phyloP scores from a whole-genome alignment of 2,113 vertebrate genomes.

The Polypterus senegalus region DNA sequence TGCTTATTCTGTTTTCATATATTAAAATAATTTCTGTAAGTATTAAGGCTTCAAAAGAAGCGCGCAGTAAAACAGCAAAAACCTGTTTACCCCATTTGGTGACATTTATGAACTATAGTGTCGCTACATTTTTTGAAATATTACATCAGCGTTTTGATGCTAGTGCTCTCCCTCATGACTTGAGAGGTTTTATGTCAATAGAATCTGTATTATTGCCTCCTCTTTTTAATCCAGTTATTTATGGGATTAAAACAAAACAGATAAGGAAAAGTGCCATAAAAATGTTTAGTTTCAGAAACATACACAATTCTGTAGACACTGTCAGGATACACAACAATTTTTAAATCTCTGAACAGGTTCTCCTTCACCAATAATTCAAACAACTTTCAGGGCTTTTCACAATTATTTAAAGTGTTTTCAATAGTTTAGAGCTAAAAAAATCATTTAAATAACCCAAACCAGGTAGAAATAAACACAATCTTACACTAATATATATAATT shows the following conservation, averaged over 20 bases:
- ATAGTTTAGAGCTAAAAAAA: too few relatives aligned
- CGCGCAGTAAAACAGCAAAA: not conserved
- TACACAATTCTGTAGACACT: too few relatives aligned
- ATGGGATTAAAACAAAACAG: constrained; percentile 1
- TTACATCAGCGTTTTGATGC: not conserved
- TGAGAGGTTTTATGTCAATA: not conserved
- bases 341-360: too few relatives aligned
- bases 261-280: constrained; percentile 3
- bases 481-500: too few relatives aligned
- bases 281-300: not conserved
- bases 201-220: not conserved
- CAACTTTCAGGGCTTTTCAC: too few relatives aligned
- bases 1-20: not conserved
- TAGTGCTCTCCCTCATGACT: not conserved
- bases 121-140: not conserved
- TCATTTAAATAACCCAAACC: too few relatives aligned
- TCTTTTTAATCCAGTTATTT: constrained; percentile 5
- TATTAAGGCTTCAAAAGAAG: not conserved
- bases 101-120: constrained; percentile 1
- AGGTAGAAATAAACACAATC: too few relatives aligned
- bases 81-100: constrained; percentile 2
- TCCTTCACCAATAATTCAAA: too few relatives aligned
- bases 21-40: not conserved
- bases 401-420: too few relatives aligned
- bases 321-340: too few relatives aligned